phyloP scores from a whole-genome alignment of 2,888 invertebrate species.

The Pelosia muscerda region DNA sequence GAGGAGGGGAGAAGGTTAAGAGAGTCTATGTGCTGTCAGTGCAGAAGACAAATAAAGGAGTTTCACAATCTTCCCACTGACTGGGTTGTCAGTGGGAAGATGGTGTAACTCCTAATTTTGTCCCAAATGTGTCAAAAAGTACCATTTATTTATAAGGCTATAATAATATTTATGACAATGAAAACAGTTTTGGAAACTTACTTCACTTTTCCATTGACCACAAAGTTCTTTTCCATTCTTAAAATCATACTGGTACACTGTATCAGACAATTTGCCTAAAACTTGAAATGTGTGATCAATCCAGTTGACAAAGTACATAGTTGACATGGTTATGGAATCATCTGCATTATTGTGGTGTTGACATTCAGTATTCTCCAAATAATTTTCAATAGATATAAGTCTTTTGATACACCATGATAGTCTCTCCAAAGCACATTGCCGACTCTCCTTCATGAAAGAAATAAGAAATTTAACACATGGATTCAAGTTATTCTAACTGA shows the following conservation, averaged over 20 bases:
- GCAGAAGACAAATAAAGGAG: too few species aligned
- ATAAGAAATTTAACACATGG: background rate
- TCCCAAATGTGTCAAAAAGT: too few species aligned
- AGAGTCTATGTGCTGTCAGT: too few species aligned
- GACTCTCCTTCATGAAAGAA: slow-evolving; percentile 66
- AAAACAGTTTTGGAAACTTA: slow-evolving; percentile 43
- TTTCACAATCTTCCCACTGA: too few species aligned
- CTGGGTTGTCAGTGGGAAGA: too few species aligned
- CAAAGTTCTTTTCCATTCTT: slow-evolving; percentile 59
- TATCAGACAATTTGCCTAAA: slow-evolving; percentile 67
- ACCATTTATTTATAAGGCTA: background rate
- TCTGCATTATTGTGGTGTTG: slow-evolving; percentile 46
- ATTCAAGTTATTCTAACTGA: background rate
- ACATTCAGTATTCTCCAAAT: slow-evolving; percentile 49
- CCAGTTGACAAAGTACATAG: slow-evolving; percentile 83
- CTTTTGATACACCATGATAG: slow-evolving; percentile 76
- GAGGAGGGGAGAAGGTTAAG: too few species aligned
- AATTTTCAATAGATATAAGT: slow-evolving; percentile 62
- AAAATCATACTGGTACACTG: slow-evolving; percentile 69
- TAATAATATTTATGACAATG: background rate
- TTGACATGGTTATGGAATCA: slow-evolving; percentile 63
- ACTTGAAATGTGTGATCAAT: slow-evolving; percentile 81
- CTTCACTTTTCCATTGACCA: slow-evolving; percentile 70
- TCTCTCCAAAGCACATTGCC: slow-evolving; percentile 73
- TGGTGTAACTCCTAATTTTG: too few species aligned